Percentiles rank a stretch among this genome's conserved stretches.
Evolutionary conservation across 1,140 invertebrate genomes (phyloP).

Genomic region (Heliconius eleuchia): DNA sequence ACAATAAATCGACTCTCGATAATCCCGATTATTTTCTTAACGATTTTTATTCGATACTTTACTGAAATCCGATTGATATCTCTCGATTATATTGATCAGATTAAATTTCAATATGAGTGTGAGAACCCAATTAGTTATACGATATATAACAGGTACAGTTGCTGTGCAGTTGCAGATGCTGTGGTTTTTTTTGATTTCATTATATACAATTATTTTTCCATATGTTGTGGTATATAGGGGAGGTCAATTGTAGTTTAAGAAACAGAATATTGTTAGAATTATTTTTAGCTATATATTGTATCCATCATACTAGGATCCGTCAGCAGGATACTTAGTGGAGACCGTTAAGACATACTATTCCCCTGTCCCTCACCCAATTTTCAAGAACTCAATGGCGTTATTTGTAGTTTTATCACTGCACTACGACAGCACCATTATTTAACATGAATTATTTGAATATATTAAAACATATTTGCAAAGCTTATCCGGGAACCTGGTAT

Average conservation of each 20-base stretch:
- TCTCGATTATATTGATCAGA: constrained; percentile 25
- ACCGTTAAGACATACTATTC: no score
- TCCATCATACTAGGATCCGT: no score
- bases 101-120: constrained; percentile 31
- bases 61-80: constrained; percentile 22
- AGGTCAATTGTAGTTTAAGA: no score
- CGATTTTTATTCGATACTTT: constrained; percentile 22
- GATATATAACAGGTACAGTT: not conserved
- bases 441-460: no score
- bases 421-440: no score
- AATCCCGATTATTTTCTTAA: constrained; percentile 19
- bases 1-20: not conserved
- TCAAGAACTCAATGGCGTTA: no score
- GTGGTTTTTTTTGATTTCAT: not conserved
- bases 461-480: no score
- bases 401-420: not conserved
- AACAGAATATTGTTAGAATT: no score
- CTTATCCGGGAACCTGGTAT: not conserved
- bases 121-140: constrained; percentile 31
- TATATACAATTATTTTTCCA: not conserved
- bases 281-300: no score
- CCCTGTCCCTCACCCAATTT: no score
- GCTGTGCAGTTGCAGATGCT: not conserved
- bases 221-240: no score
- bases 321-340: no score